Evolutionary conservation across 1,140 invertebrate species (phyloP).

Genomic region (Leptinotarsa defecta): DNA sequence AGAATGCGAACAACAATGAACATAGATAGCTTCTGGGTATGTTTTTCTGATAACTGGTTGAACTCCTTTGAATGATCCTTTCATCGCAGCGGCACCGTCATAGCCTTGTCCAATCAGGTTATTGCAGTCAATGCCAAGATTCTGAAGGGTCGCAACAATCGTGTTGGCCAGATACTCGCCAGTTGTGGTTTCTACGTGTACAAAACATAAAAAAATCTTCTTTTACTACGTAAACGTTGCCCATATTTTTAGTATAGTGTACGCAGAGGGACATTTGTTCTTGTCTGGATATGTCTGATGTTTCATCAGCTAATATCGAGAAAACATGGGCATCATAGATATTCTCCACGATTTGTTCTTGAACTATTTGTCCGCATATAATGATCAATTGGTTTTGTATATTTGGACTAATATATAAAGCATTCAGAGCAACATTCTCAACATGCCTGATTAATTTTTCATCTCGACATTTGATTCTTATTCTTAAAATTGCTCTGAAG

Average conservation of each 20-base stretch:
- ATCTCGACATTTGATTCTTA: conserved; percentile 5
- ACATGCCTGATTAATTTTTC: conserved; percentile 8
- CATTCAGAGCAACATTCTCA: not conserved
- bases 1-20: conserved; percentile 26
- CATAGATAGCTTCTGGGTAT: conserved; percentile 18
- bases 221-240: not conserved
- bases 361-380: conserved; percentile 15
- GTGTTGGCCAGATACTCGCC: not conserved
- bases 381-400: conserved; percentile 31
- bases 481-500: conserved; percentile 18
- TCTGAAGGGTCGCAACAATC: not conserved
- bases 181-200: conserved; percentile 10
- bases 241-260: conserved; percentile 14
- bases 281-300: conserved; percentile 19
- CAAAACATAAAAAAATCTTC: conserved; percentile 30
- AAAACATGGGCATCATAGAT: conserved; percentile 15
- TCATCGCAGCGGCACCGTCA: conserved; percentile 31
- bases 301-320: conserved; percentile 31
- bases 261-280: conserved; percentile 33
- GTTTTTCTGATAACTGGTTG: conserved; percentile 23
- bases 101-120: conserved; percentile 19
- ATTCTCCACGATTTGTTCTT: conserved; percentile 17
- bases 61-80: conserved; percentile 26
- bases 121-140: conserved; percentile 4
- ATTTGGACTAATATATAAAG: conserved; percentile 1